Conservation (phyloP, 2,888 invertebrate genomes). For the Ochropleura leucogaster region DNA sequence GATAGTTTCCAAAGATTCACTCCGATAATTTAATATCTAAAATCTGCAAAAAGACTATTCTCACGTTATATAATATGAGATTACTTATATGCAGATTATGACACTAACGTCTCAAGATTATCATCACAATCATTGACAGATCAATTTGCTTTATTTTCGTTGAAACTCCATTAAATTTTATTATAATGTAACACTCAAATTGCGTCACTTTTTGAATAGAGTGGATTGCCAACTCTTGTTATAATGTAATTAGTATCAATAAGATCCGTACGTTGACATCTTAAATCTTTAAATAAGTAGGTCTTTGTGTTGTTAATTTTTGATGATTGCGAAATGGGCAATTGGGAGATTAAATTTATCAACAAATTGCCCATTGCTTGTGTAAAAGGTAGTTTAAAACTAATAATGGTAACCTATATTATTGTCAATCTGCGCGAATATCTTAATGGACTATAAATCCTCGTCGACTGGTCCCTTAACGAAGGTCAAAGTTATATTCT, state of each 20-base stretch:
- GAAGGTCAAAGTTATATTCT: too few relatives aligned
- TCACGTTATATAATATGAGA: slow-evolving; percentile 61
- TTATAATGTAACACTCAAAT: slow-evolving; percentile 29
- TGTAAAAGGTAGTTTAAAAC: neutral
- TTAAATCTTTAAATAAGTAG: slow-evolving; percentile 7
- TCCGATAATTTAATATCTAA: neutral
- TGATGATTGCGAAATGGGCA: neutral
- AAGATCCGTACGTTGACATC: slow-evolving; percentile 11
- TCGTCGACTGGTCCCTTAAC: too few relatives aligned
- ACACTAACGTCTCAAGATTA: slow-evolving; percentile 53
- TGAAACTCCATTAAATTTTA: slow-evolving; percentile 18
- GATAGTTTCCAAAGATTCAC: neutral
- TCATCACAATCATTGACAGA: slow-evolving; percentile 38
- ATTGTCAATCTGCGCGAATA: too few relatives aligned
- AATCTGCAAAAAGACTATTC: slow-evolving; percentile 4
- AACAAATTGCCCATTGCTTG: too few relatives aligned
- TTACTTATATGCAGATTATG: slow-evolving; percentile 66
- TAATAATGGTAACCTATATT: neutral
- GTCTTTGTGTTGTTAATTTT: neutral
- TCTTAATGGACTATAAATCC: too few relatives aligned
- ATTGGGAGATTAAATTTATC: neutral
- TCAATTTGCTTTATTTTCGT: slow-evolving; percentile 42
- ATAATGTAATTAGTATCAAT: slow-evolving; percentile 30
- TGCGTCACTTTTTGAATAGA: slow-evolving; percentile 31
- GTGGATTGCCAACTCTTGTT: slow-evolving; percentile 18